Percentiles rank a stretch among this genome's conserved stretches.
These are phyloP conservation scores for Mormyrus lacerda DNA, from an alignment of 2,113 vertebrate genomes.

Conservation along the genomic window DNA sequence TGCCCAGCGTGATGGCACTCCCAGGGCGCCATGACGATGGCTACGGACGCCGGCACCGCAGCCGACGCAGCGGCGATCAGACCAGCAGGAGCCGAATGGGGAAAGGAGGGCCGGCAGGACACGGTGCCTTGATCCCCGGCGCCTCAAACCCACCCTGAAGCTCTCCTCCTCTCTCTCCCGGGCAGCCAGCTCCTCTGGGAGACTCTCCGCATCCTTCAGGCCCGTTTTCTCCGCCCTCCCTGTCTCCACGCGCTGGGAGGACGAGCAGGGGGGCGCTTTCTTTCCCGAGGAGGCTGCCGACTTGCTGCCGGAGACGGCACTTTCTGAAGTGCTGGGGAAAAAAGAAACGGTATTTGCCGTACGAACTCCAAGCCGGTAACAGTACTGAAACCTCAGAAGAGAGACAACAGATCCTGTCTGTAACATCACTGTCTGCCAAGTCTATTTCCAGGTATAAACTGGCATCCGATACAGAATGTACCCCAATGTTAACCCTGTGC, in stretches of 20 bases:
- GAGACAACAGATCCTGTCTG: background rate
- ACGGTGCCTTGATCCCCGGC: background rate
- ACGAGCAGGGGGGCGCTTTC: conserved; percentile 13
- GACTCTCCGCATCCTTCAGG: conserved; percentile 17
- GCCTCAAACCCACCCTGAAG: conserved; percentile 51
- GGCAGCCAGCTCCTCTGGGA: conserved; percentile 32
- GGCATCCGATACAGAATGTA: background rate
- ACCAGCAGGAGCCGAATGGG: background rate
- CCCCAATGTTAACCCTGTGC: background rate
- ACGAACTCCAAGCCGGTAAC: background rate
- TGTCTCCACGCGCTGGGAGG: conserved; percentile 17
- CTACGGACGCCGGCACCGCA: background rate
- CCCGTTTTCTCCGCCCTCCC: conserved; percentile 7
- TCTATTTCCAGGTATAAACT: background rate
- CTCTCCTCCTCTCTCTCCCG: conserved; percentile 51
- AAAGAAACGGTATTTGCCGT: background rate
- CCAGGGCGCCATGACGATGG: background rate
- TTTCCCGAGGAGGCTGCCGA: conserved; percentile 29
- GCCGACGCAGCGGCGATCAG: background rate
- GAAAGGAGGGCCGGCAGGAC: background rate
- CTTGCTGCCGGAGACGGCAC: conserved; percentile 44
- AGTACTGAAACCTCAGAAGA: background rate
- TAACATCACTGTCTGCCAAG: background rate
- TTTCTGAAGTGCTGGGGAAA: conserved; percentile 46
- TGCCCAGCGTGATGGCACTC: background rate